A percentile compares a stretch with the other conserved stretches of the same genome.
Evolutionary conservation across 2,113 vertebrate species (phyloP).

Genomic region (pig (Sus scrofa)): T2T-Sscrofa CM000829.6:33147001-33147500

Average conservation of each 20-base stretch:
- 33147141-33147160: too few species aligned
- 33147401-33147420: background rate
- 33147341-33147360: slow-evolving; percentile 70
- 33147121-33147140: too few species aligned
- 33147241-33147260: slow-evolving; percentile 76
- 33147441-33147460: background rate
- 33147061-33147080: too few species aligned
- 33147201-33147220: too few species aligned
- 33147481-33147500: background rate
- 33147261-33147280: slow-evolving; percentile 79
- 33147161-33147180: too few species aligned
- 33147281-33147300: slow-evolving; percentile 85
- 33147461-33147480: background rate
- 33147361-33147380: slow-evolving; percentile 56
- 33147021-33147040: too few species aligned
- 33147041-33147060: too few species aligned
- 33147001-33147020: slow-evolving; percentile 59
- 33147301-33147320: slow-evolving; percentile 84
- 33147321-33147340: slow-evolving; percentile 81
- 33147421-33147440: background rate
- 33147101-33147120: too few species aligned
- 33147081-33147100: too few species aligned
- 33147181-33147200: too few species aligned
- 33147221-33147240: too few species aligned
- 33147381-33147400: slow-evolving; percentile 5